A percentile compares a stretch with the other conserved stretches of the same genome.
Evolutionary conservation across 2,888 invertebrate genomes (phyloP).

Genomic region (Antheraea yamamai): DNA sequence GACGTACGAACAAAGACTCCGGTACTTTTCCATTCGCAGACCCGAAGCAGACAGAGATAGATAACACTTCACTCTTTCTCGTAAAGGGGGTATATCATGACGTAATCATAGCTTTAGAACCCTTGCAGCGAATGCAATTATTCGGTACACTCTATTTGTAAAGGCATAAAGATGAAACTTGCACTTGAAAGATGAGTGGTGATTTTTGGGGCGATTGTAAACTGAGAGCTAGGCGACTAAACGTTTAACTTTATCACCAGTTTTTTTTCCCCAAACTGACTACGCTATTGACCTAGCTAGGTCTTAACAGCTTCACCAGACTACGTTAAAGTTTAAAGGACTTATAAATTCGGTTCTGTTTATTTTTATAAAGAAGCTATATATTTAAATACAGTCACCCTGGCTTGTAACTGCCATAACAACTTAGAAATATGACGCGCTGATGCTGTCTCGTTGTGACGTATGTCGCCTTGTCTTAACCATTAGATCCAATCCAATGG

Average conservation of each 20-base stretch:
- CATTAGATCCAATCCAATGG: background rate
- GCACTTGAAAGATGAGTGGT: conserved; percentile 14
- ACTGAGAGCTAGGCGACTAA: conserved; percentile 4
- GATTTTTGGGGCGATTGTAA: conserved; percentile 16
- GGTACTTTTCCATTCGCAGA: conserved; percentile 21
- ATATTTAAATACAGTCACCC: background rate
- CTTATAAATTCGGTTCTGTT: background rate
- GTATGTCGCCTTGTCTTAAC: background rate
- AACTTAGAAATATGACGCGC: background rate
- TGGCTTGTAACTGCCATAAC: background rate
- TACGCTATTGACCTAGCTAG: no score
- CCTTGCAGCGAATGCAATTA: conserved; percentile 18
- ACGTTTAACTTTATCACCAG: background rate
- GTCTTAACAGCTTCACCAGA: no score
- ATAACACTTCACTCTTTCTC: conserved; percentile 21
- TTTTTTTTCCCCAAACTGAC: no score
- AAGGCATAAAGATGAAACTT: background rate
- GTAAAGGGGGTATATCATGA: conserved; percentile 35
- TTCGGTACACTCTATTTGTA: background rate
- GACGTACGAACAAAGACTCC: conserved; percentile 29
- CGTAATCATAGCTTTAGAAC: conserved; percentile 30
- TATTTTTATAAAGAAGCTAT: background rate
- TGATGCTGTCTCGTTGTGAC: background rate
- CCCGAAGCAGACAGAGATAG: conserved; percentile 11
- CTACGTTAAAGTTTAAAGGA: background rate